Percentiles rank a stretch among this genome's conserved stretches.
Evolutionary conservation across 2,113 vertebrate genomes (phyloP).

Genomic region (Scopus umbretta): DNA sequence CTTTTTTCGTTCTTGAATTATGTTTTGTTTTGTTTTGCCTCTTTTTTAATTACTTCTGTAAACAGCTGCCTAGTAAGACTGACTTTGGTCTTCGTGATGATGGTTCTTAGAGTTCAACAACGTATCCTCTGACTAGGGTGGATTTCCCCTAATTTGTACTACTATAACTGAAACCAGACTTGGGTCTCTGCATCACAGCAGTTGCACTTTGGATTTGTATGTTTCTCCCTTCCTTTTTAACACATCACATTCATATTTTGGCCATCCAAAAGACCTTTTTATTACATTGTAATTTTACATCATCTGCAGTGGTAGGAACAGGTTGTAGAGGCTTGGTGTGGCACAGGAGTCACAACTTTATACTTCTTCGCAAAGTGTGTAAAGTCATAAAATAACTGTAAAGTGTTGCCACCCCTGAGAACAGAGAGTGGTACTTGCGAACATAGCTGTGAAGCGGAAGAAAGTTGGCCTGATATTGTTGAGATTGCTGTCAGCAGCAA

Average conservation of each 20-base stretch:
- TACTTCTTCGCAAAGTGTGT: neutral
- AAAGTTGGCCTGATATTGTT: neutral
- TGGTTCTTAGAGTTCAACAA: neutral
- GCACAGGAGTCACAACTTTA: neutral
- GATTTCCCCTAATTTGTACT: neutral
- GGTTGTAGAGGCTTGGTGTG: neutral
- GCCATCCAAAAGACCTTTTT: neutral
- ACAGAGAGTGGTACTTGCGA: neutral
- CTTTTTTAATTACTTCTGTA: neutral
- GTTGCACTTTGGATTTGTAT: neutral
- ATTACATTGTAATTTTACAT: neutral
- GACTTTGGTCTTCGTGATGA: neutral
- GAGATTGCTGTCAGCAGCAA: conserved; percentile 2
- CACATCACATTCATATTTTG: neutral
- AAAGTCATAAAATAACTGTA: neutral
- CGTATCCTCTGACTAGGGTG: neutral
- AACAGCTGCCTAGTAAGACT: neutral
- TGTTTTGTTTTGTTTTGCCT: neutral
- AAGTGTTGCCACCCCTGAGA: neutral
- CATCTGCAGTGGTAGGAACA: neutral
- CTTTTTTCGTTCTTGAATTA: neutral
- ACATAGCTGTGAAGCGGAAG: neutral
- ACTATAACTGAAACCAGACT: neutral
- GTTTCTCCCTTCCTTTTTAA: neutral
- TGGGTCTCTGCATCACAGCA: neutral